Evolutionary conservation across 2,888 invertebrate genomes (phyloP), one percentile per base, ranked within the genome.

Genomic region (Ecliptopera silaceata): DNA sequence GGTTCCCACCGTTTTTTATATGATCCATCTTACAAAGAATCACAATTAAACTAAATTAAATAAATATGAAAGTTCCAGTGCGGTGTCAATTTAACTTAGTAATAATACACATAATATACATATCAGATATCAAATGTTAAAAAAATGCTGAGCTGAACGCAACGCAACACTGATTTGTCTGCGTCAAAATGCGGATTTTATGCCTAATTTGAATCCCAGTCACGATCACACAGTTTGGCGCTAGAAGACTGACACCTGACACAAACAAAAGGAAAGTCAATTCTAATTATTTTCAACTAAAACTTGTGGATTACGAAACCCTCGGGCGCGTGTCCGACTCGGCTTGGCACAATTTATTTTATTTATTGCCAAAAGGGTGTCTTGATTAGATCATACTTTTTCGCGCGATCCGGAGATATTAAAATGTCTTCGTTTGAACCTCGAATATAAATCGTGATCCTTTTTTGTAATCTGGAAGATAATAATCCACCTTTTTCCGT

Each of bases 321-420:
- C 10, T 13, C 11, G 18, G 8, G 12, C 15, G n/a, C 26, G 22
- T 13, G 22, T 11, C 32, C 32, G 17, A 48, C 52, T 52, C 44
- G n/a, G 45, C 62, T 66, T 68, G 74, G 76, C 31, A 46, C 39
- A 34, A 22, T 55, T 34, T 47, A 48, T 53, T 83, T 82, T 82
- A 82, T 82, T 84, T 83, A 84, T 83, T 71, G 73, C 66, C 65
- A 69, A 75, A 83, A 81, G 72, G 78, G 80, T 65, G 65, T 63
- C 60, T 43, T 57, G 75, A 80, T 77, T 79, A 75, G 68, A 76
- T 79, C 77, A 69, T 82, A 79, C 75, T 75, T 66, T 68, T 72
- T 68, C 66, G 65, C 65, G 56, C 70, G 69, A 71, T 75, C 68
- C 65, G 63, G 60, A 32, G 63, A 70, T 74, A 77, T 75, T 72